Percentiles rank a stretch among this genome's conserved stretches.
Conservation (phyloP, 2,797 vertebrate genomes). For the Onychomys torridus region DNA sequence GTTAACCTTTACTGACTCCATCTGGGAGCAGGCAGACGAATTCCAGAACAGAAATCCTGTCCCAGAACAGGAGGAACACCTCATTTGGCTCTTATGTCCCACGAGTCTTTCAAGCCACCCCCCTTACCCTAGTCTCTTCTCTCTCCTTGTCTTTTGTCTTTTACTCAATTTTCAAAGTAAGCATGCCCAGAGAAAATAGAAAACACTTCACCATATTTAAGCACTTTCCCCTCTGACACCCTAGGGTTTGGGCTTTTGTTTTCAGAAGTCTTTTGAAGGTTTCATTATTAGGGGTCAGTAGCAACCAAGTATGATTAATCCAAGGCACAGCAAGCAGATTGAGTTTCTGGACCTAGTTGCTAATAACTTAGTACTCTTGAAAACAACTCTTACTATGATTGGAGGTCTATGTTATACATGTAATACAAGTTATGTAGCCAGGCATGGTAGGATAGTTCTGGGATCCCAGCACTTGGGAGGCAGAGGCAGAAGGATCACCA, state of each 20-base stretch:
- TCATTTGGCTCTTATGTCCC: neutral
- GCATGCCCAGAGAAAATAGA: slow-evolving; percentile 15
- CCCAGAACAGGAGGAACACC: neutral
- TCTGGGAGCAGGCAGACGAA: slow-evolving; percentile 16
- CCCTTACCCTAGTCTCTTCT: neutral
- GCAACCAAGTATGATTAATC: neutral
- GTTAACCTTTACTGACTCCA: neutral
- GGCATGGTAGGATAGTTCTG: neutral
- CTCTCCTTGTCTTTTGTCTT: neutral
- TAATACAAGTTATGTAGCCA: neutral
- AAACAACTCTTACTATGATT: neutral
- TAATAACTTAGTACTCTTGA: neutral
- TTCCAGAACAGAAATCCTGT: slow-evolving; percentile 38
- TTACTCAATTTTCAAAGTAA: neutral
- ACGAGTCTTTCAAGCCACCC: neutral
- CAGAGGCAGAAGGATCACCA: neutral
- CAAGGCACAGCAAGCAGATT: neutral
- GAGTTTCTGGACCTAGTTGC: slow-evolving; percentile 5
- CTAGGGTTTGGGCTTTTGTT: neutral
- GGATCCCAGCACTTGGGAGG: neutral
- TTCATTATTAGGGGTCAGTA: slow-evolving; percentile 7
- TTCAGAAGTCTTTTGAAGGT: neutral
- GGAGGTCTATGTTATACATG: neutral
- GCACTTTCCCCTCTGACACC: neutral
- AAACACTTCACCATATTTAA: slow-evolving; percentile 1